Evolutionary conservation across 2,113 vertebrate genomes (phyloP).

Genomic region (Enhydra lutris): DNA sequence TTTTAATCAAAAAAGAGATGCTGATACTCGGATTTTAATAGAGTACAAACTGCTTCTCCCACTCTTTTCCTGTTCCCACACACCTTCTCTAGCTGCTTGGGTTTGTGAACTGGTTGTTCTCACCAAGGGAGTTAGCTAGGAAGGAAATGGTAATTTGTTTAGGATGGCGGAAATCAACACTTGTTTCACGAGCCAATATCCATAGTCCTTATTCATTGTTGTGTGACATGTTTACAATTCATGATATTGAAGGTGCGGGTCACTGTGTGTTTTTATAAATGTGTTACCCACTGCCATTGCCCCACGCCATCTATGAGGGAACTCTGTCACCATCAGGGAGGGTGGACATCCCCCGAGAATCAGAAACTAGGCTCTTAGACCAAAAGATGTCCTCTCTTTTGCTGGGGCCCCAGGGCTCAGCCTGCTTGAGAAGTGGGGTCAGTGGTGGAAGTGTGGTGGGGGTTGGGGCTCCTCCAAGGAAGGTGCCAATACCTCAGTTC

Average conservation of each 20-base stretch:
- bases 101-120: conserved; percentile 54
- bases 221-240: background rate
- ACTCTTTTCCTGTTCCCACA: conserved; percentile 69
- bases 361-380: background rate
- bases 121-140: background rate
- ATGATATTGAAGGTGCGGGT: background rate
- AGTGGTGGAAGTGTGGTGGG: background rate
- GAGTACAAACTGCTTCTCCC: conserved; percentile 59
- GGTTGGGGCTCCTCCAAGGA: background rate
- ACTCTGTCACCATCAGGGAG: background rate
- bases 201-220: background rate
- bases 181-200: background rate
- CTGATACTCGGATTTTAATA: conserved; percentile 61
- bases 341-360: background rate
- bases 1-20: conserved; percentile 29
- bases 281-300: background rate
- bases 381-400: background rate
- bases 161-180: conserved; percentile 11
- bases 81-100: background rate
- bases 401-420: background rate
- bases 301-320: background rate
- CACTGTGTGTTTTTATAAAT: background rate
- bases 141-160: conserved; percentile 18
- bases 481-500: background rate
- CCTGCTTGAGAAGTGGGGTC: background rate